Evolutionary conservation across 2,888 invertebrate species (phyloP).

Genomic region (Autographa gamma): DNA sequence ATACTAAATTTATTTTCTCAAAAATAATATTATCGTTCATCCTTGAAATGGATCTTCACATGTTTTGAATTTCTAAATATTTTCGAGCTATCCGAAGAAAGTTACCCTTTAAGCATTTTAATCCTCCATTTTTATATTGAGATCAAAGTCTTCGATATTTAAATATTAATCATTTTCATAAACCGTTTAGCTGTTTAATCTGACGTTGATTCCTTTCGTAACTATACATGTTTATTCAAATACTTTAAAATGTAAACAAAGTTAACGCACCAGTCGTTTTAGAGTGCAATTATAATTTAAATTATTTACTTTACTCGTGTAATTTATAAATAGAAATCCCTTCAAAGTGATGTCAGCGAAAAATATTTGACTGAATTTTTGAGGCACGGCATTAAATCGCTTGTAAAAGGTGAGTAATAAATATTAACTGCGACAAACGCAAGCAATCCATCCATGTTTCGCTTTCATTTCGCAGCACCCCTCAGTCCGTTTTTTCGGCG

Average conservation of each 20-base stretch:
- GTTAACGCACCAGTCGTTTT: not conserved
- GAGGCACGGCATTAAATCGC: constrained; percentile 58
- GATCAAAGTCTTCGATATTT: not conserved
- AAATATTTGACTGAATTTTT: constrained; percentile 31
- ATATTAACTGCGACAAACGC: constrained; percentile 73
- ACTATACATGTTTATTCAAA: not conserved
- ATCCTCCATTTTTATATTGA: not conserved
- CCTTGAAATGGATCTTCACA: not conserved
- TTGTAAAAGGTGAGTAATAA: constrained; percentile 67
- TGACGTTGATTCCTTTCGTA: not conserved
- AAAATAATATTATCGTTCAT: not conserved
- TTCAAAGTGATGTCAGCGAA: constrained; percentile 22
- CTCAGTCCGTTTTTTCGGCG: constrained; percentile 75
- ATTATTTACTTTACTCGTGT: not conserved
- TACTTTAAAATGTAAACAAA: not conserved
- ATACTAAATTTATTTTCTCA: too few relatives aligned
- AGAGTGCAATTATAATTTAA: not conserved
- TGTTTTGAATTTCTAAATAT: not conserved
- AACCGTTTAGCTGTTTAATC: not conserved
- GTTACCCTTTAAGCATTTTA: constrained; percentile 1
- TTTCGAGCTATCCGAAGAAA: not conserved
- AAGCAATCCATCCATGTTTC: constrained; percentile 71
- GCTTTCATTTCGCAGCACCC: constrained; percentile 70
- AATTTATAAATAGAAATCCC: not conserved
- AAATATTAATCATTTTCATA: not conserved